Base-by-base conservation (phyloP, 1,140 invertebrate genomes). In the Drosophila murphyi region DNA sequence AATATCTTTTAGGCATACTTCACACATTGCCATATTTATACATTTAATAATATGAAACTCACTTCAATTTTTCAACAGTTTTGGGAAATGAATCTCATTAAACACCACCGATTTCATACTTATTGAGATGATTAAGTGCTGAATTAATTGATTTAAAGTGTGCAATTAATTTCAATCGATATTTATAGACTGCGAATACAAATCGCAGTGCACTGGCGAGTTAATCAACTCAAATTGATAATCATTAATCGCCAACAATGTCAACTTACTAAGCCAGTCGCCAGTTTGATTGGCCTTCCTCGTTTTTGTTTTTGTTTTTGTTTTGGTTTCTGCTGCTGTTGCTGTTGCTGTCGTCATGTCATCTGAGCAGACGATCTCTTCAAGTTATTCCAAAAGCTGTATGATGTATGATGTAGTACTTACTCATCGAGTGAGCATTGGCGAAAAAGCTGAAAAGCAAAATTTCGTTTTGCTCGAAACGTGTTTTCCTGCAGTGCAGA, bases 401-500 rank as follows among this genome's bases (percentile, higher is more conserved):
- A 41, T 41, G 39, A 41, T 41, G 45, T 48, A 28, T 48, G 45
- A 7, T 48, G 2, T 52, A 34, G 10, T 10, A 10, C 39, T 41
- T 41, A 41, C 37, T 10, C 10, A 41, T 10, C 29, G 10, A 10
- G 39, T 50, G n/a, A 32, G 47, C 55, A 20, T 20, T 62, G 51
- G 62, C 67, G 56, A 83, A 76, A 83, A 72, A 65, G 63, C 61
- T 61, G 61, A 80, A 67, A 72, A 76, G 72, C 72, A 56, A 72
- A 85, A 78, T 62, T 65, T 51, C 65, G 74, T 82, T 76, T 72
- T 63, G 71, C 80, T 78, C 76, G 63, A 74, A 82, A 79, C 80
- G 80, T 79, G 80, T 86, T 85, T 83, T 77, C 77, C 72, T 80
- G 62, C 76, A 74, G 59, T 65, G 59, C 82, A 68, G 74, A 81